phyloP scores from a whole-genome alignment of 2,113 vertebrate genomes.

The Plotosus lineatus region DNA sequence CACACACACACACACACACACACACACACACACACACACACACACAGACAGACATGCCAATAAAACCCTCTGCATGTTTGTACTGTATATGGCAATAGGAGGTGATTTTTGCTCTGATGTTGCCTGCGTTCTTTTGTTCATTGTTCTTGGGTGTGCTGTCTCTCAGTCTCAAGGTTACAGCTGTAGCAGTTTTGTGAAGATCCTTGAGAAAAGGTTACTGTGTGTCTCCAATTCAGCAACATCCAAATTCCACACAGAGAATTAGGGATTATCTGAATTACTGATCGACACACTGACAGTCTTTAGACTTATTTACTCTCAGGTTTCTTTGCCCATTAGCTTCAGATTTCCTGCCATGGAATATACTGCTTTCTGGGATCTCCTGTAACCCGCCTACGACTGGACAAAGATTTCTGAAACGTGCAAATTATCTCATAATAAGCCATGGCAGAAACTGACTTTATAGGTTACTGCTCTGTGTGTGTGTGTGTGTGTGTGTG shows the following conservation, averaged over 20 bases:
- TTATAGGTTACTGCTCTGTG: too few relatives aligned
- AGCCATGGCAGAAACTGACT: too few relatives aligned
- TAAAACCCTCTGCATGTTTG: neutral
- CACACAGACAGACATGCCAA: neutral
- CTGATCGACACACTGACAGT: neutral
- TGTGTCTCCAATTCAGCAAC: neutral
- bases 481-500: too few relatives aligned
- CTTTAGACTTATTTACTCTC: neutral
- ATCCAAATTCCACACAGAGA: conserved; percentile 1
- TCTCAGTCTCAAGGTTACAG: conserved; percentile 65
- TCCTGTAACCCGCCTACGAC: neutral
- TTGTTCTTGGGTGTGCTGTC: conserved; percentile 64
- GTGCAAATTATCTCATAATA: neutral
- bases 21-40: too few relatives aligned
- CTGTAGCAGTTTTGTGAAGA: conserved; percentile 48
- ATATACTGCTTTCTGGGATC: neutral
- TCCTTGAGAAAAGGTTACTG: conserved; percentile 61
- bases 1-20: too few relatives aligned
- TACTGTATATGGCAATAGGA: neutral
- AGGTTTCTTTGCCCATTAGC: neutral
- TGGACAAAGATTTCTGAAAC: neutral
- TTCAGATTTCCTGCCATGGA: neutral
- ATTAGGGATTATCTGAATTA: neutral
- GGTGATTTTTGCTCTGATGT: neutral
- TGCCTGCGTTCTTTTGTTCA: conserved; percentile 36